Evolutionary conservation across 2,113 vertebrate species (phyloP).

Genomic region (Perccottus glenii): DNA sequence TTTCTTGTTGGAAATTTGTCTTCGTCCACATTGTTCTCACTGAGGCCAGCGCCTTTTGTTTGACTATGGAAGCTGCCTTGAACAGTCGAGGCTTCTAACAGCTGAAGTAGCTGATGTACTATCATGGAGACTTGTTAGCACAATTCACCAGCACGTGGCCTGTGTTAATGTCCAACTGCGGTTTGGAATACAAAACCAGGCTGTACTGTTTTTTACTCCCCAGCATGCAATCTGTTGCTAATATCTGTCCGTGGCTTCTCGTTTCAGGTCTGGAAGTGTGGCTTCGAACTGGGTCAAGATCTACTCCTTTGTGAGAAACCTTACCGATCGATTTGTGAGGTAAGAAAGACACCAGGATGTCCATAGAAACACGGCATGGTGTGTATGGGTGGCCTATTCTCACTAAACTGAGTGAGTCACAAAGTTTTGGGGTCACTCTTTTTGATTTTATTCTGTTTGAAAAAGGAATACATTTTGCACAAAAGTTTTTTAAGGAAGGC

Average conservation of each 20-base stretch:
- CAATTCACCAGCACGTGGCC: constrained; percentile 55
- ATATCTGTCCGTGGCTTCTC: constrained; percentile 30
- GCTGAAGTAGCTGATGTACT: constrained; percentile 38
- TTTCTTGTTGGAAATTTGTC: neutral
- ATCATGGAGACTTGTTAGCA: constrained; percentile 27
- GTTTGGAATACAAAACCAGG: constrained; percentile 44
- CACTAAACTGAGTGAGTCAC: no score
- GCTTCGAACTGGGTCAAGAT: constrained; percentile 87
- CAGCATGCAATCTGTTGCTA: constrained; percentile 42
- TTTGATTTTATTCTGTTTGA: no score
- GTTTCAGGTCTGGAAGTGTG: constrained; percentile 90
- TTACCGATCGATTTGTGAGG: constrained; percentile 94
- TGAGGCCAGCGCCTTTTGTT: neutral
- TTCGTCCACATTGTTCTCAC: neutral
- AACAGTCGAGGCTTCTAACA: constrained; percentile 21
- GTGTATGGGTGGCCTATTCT: no score
- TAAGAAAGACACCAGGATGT: constrained; percentile 45
- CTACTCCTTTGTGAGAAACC: constrained; percentile 88
- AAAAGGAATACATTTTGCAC: no score
- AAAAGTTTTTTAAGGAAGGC: no score
- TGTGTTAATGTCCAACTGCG: constrained; percentile 59
- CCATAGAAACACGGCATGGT: neutral
- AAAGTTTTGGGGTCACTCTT: no score
- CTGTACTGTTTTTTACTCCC: constrained; percentile 43
- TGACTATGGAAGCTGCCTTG: constrained; percentile 12